A percentile compares a stretch with the other conserved stretches of the same genome.
These are phyloP conservation scores for Aporrectodea caliginosa DNA, from an alignment of 1,140 invertebrate genomes.

Conservation along the genomic window DNA sequence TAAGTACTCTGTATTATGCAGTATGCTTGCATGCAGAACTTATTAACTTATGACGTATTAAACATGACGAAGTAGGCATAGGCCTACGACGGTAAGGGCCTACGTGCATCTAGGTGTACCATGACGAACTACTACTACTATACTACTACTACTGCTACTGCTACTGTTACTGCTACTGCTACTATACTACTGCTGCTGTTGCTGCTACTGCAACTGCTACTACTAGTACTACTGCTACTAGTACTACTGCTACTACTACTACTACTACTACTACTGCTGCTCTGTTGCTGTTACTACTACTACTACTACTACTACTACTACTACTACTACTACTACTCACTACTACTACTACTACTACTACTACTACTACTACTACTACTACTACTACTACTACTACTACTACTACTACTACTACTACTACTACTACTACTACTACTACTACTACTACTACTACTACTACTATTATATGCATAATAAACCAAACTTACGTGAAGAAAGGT, in stretches of 20 bases:
- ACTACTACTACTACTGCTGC: not conserved
- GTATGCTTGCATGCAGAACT: too few relatives aligned
- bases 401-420: slow-evolving; percentile 3
- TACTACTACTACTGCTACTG: too few relatives aligned
- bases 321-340: not conserved
- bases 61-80: too few relatives aligned
- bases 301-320: slow-evolving; percentile 1
- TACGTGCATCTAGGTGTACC: too few relatives aligned
- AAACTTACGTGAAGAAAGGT: not conserved
- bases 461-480: not conserved
- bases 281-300: not conserved
- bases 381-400: slow-evolving; percentile 1
- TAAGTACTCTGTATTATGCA: too few relatives aligned
- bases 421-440: not conserved
- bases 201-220: too few relatives aligned
- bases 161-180: too few relatives aligned
- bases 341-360: slow-evolving; percentile 3
- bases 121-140: too few relatives aligned
- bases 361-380: slow-evolving; percentile 1
- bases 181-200: too few relatives aligned
- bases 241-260: not conserved
- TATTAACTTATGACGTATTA: too few relatives aligned
- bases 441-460: not conserved
- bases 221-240: too few relatives aligned
- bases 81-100: too few relatives aligned